Percentiles rank a stretch among this genome's conserved stretches.
These are phyloP conservation scores for Carcharodon carcharias DNA, from an alignment of 2,797 vertebrate genomes.

Conservation along the genomic window DNA sequence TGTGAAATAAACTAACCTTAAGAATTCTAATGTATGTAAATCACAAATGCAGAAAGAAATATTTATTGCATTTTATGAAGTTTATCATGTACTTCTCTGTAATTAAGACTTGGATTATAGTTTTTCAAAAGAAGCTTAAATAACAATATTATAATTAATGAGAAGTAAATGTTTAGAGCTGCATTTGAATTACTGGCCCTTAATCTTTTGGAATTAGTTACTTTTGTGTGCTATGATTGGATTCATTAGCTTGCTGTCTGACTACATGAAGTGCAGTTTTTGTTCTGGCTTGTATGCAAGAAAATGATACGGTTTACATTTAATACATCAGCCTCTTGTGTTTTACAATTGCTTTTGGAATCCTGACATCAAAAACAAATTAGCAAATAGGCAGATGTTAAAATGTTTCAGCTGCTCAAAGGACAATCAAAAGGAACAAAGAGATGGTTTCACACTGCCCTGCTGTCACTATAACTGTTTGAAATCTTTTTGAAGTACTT, in stretches of 20 bases:
- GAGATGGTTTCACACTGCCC: background rate
- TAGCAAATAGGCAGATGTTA: background rate
- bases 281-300: background rate
- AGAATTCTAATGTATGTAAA: background rate
- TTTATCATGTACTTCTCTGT: background rate
- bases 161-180: background rate
- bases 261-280: background rate
- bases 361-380: background rate
- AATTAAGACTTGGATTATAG: background rate
- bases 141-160: background rate
- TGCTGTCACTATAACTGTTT: background rate
- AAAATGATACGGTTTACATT: background rate
- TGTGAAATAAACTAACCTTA: background rate
- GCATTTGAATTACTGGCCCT: background rate
- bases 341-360: background rate
- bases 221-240: background rate
- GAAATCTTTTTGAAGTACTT: background rate
- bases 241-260: background rate
- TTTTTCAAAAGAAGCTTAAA: slow-evolving; percentile 14
- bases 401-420: background rate
- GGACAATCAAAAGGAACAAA: background rate
- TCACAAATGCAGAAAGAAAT: background rate
- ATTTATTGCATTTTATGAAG: background rate
- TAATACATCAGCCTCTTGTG: background rate
- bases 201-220: background rate